A percentile compares a stretch with the other conserved stretches of the same genome.
Conservation (phyloP, 1,140 invertebrate genomes). For the Drosophila orena region DNA sequence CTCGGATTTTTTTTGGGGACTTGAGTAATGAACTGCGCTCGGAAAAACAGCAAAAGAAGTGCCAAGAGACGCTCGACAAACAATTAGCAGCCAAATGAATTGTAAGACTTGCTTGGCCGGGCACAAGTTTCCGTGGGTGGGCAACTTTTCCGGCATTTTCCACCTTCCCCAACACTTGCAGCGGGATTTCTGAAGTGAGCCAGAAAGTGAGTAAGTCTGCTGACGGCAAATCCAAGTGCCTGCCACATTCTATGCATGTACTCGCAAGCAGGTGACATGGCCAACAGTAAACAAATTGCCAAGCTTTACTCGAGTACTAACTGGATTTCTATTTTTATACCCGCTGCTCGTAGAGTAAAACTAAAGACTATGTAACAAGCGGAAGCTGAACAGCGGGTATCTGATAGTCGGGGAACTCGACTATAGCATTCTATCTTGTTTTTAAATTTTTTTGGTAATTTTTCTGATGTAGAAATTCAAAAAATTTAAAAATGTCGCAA, state of each 20-base stretch:
- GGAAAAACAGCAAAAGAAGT: neutral
- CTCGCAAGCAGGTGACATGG: neutral
- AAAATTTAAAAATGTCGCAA: too few relatives aligned
- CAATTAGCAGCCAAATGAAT: slow-evolving; percentile 47
- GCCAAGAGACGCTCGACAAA: slow-evolving; percentile 15
- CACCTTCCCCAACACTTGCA: neutral
- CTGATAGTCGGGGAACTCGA: too few relatives aligned
- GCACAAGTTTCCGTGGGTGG: neutral
- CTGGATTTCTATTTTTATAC: neutral
- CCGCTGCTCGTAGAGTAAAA: too few relatives aligned
- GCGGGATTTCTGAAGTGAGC: neutral
- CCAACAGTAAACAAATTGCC: slow-evolving; percentile 9
- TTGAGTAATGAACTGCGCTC: slow-evolving; percentile 20
- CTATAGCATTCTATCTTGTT: too few relatives aligned
- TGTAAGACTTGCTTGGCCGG: slow-evolving; percentile 11
- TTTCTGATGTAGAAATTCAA: too few relatives aligned
- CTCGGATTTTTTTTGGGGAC: neutral
- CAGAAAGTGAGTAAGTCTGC: neutral
- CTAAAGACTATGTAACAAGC: too few relatives aligned
- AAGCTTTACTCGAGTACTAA: neutral
- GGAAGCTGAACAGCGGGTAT: too few relatives aligned
- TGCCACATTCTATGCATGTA: slow-evolving; percentile 7
- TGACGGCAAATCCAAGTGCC: slow-evolving; percentile 5
- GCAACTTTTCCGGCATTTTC: neutral
- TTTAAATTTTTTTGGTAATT: too few relatives aligned